Base-by-base conservation (phyloP, 1,140 invertebrate species). In the Muscidifurax raptorellus region DNA sequence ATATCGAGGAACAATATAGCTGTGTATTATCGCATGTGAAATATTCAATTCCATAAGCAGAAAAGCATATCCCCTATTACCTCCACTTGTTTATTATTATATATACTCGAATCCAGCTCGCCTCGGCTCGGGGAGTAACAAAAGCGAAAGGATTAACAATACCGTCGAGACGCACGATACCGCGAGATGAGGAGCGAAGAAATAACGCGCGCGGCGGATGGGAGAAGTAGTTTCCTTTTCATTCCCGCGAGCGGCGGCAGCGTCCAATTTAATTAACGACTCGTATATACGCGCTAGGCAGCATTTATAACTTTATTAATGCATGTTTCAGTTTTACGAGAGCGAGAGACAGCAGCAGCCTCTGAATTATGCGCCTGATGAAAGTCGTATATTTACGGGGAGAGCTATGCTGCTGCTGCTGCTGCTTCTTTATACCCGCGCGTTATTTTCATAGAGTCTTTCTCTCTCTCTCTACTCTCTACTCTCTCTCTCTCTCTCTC, bases 261-360 rank as follows among this genome's bases (percentile, higher is more conserved):
- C 44, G 52, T 76, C 59, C 82, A 81, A 87, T 88, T 88, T 87
- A 88, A 88, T 88, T 88, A 87, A 88, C 87, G 87, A 81, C 77
- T 71, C 27, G 69, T 66, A 47, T 28, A 47, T 71, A 44, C 80
- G 36, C 27, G 44, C 44, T 47, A 47, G 52, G 13, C 28, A 66
- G 77, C 86, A 82, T 86, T 87, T 87, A 86, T 88, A 88, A 86
- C 85, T 88, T 85, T 86, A 87, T 87, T 86, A 87, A 85, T 86
- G 87, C 79, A 78, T 86, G 25, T 47, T 69, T 82, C 22, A 67
- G 78, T 76, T 83, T 83, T 77, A 76, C 81, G 64, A 30, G 40
- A 28, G 52, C 5, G 80, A 71, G 28, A 27, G 28, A 47, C 27
- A 27, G 71, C 30, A 13, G n/a, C 15, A n/a, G 28, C 81, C 27